Evolutionary conservation across 2,888 invertebrate species (phyloP).

Genomic region (Oscheius sp.): DNA sequence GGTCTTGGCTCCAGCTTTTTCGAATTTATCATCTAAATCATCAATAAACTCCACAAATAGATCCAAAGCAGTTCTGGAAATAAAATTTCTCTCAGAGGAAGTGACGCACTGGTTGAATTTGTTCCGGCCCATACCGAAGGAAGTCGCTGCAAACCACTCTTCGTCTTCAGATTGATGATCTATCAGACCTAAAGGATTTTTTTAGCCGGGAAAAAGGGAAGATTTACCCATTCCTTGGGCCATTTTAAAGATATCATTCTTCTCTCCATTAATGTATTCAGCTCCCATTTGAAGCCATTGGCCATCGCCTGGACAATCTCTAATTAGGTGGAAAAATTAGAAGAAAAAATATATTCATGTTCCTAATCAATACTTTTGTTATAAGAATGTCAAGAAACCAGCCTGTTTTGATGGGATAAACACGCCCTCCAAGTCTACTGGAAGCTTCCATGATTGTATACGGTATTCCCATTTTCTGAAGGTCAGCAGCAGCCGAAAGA

Average conservation of each 20-base stretch:
- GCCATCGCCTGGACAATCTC: conserved; percentile 34
- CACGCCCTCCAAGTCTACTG: conserved; percentile 59
- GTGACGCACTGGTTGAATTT: neutral
- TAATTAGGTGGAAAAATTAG: too few species aligned
- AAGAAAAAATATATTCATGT: too few species aligned
- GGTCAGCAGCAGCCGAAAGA: conserved; percentile 37
- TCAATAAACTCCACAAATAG: conserved; percentile 5
- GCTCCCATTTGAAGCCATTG: conserved; percentile 63
- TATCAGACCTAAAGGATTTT: neutral
- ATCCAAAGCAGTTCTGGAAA: neutral
- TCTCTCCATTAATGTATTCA: conserved; percentile 61
- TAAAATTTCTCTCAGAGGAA: neutral
- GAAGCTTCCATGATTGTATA: conserved; percentile 56
- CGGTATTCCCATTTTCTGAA: conserved; percentile 33
- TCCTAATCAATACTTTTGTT: too few species aligned
- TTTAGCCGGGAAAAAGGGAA: neutral
- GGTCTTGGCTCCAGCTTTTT: neutral
- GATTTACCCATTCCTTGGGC: conserved; percentile 36
- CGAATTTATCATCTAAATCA: neutral
- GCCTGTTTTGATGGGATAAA: conserved; percentile 56
- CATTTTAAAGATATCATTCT: conserved; percentile 61
- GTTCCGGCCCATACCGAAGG: neutral
- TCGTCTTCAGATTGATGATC: neutral
- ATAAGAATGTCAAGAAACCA: too few species aligned
- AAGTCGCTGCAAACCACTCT: neutral